Evolutionary conservation across 2,113 vertebrate species (phyloP).

Genomic region (Eulemur rufifrons): DNA sequence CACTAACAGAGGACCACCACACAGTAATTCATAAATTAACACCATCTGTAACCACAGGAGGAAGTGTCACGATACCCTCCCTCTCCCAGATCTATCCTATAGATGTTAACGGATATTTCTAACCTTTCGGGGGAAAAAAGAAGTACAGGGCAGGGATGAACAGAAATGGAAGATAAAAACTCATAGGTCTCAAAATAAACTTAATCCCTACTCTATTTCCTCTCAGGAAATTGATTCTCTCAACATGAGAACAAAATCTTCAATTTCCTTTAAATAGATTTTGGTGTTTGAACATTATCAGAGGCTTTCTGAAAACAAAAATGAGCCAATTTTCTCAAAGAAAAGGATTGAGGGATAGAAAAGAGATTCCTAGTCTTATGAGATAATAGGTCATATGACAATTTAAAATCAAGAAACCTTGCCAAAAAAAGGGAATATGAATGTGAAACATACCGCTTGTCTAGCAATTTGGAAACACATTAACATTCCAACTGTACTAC

Average conservation of each 20-base stretch:
- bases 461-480: background rate
- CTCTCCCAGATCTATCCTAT: background rate
- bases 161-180: background rate
- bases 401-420: background rate
- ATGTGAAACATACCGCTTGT: background rate
- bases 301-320: constrained; percentile 18
- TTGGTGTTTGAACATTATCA: background rate
- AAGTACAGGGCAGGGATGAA: background rate
- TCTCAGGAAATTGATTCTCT: background rate
- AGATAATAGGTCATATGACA: background rate
- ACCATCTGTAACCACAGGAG: background rate
- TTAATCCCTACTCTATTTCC: background rate
- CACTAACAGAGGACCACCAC: background rate
- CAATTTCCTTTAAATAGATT: background rate
- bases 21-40: background rate
- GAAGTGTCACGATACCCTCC: background rate
- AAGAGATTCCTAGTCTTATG: background rate
- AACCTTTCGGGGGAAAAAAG: background rate
- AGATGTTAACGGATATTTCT: background rate
- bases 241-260: background rate
- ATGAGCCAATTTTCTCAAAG: constrained; percentile 4
- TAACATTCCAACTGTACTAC: background rate
- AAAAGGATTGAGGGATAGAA: background rate
- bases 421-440: background rate
- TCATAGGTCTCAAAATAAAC: background rate